Percentiles rank a stretch among this genome's conserved stretches.
Conservation (phyloP, 37 sponge, comb jelly and placozoan species). For the Ephydatia muelleri region DNA sequence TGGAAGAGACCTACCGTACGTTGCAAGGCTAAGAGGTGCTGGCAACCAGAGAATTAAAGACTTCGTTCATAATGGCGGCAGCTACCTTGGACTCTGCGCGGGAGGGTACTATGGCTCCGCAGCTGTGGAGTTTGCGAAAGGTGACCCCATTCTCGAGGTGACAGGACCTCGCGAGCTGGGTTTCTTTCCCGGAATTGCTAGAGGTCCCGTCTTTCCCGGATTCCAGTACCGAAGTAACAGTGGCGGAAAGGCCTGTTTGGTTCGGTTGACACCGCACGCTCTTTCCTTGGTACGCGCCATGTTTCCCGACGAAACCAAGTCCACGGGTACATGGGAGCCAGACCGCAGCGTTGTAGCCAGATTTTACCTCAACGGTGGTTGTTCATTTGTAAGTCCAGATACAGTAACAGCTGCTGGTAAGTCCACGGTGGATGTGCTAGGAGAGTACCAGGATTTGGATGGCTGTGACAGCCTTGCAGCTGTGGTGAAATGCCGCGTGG, state of each 20-base stretch:
- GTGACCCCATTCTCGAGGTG: constrained; percentile 69
- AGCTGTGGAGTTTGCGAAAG: constrained; percentile 68
- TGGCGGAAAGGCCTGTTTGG: constrained; percentile 52
- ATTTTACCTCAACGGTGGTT: constrained; percentile 83
- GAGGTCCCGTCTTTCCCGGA: constrained; percentile 73
- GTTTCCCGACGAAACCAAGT: background rate
- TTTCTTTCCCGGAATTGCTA: constrained; percentile 70
- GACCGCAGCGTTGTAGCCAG: background rate
- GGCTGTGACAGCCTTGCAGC: constrained; percentile 27
- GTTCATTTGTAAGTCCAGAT: constrained; percentile 22
- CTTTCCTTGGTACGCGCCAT: background rate
- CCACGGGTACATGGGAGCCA: background rate
- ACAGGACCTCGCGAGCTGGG: constrained; percentile 66
- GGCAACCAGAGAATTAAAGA: constrained; percentile 69
- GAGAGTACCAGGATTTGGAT: background rate
- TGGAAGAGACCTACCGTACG: constrained; percentile 84
- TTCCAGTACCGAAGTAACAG: constrained; percentile 64
- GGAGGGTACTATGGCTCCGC: constrained; percentile 82
- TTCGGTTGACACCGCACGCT: background rate
- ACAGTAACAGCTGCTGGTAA: background rate
- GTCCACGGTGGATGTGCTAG: background rate
- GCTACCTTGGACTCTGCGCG: constrained; percentile 90
- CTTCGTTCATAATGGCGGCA: constrained; percentile 76
- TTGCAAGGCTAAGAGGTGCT: constrained; percentile 50
- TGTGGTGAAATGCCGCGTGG: constrained; percentile 38